Percentiles rank a stretch among this genome's conserved stretches.
Conservation (phyloP, 2,113 vertebrate species). For the Triplophysa rosa region DNA sequence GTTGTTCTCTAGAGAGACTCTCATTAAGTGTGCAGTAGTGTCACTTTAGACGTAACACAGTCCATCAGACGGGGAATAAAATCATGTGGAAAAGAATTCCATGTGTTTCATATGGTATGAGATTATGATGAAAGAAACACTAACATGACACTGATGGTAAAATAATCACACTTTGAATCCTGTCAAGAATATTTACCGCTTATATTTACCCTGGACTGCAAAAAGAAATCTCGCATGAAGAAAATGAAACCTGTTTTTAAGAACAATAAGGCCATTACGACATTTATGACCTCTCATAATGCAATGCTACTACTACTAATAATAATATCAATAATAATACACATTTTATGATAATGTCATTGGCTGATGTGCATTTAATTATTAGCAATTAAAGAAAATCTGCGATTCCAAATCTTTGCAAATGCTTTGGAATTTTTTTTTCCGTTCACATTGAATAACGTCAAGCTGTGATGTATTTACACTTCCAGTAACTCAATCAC, state of each 20-base stretch:
- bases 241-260: no score
- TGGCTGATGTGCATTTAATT: no score
- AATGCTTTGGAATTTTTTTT: neutral
- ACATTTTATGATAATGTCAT: no score
- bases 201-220: no score
- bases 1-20: constrained; percentile 12
- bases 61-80: neutral
- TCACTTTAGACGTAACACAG: constrained; percentile 19
- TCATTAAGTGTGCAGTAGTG: constrained; percentile 15
- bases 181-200: neutral
- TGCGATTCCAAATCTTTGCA: neutral
- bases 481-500: constrained; percentile 35
- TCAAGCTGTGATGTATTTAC: constrained; percentile 42
- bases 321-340: no score
- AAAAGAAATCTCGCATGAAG: neutral
- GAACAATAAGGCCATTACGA: no score
- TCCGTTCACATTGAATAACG: neutral
- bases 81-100: neutral
- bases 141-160: neutral
- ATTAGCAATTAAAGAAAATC: neutral
- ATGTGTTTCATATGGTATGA: constrained; percentile 5
- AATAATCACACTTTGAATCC: neutral
- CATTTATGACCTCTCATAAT: no score
- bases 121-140: constrained; percentile 43
- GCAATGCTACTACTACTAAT: no score